Conservation (phyloP, 92 coral and sea anemone species). For the Epizoanthus fatuus region DNA sequence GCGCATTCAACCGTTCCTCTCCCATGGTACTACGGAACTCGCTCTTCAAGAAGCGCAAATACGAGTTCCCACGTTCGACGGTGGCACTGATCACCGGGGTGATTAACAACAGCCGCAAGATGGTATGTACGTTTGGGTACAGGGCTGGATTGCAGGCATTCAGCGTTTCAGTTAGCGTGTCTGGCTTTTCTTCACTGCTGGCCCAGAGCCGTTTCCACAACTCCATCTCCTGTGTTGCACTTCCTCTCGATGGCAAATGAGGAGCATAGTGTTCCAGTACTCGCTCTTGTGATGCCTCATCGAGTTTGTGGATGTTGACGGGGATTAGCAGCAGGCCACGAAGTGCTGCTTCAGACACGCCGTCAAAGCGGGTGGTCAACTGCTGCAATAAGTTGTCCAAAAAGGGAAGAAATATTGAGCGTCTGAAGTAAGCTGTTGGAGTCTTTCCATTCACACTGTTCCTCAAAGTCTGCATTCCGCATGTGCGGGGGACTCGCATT, state of each 20-base stretch:
- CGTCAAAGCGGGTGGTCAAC: slow-evolving; percentile 57
- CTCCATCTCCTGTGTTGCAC: slow-evolving; percentile 43
- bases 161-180: slow-evolving; percentile 27
- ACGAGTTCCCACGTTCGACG: slow-evolving; percentile 22
- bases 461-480: slow-evolving; percentile 67
- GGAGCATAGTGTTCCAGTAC: slow-evolving; percentile 53
- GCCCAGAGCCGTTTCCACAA: slow-evolving; percentile 49
- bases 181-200: slow-evolving; percentile 33
- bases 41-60: not conserved
- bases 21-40: slow-evolving; percentile 4
- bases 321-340: slow-evolving; percentile 61
- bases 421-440: slow-evolving; percentile 61
- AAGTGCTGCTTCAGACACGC: slow-evolving; percentile 64
- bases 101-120: slow-evolving; percentile 30
- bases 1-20: not conserved
- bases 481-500: slow-evolving; percentile 52
- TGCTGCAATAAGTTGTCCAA: slow-evolving; percentile 63
- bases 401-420: slow-evolving; percentile 52
- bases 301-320: slow-evolving; percentile 53
- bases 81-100: slow-evolving; percentile 55
- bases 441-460: slow-evolving; percentile 55
- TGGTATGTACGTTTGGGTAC: slow-evolving; percentile 41
- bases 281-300: slow-evolving; percentile 47
- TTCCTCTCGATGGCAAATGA: slow-evolving; percentile 39
- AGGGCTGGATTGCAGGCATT: slow-evolving; percentile 45